These are phyloP conservation scores for Trachymyrmex cornetzi DNA, from an alignment of 1,140 invertebrate species.

Conservation along the genomic window DNA sequence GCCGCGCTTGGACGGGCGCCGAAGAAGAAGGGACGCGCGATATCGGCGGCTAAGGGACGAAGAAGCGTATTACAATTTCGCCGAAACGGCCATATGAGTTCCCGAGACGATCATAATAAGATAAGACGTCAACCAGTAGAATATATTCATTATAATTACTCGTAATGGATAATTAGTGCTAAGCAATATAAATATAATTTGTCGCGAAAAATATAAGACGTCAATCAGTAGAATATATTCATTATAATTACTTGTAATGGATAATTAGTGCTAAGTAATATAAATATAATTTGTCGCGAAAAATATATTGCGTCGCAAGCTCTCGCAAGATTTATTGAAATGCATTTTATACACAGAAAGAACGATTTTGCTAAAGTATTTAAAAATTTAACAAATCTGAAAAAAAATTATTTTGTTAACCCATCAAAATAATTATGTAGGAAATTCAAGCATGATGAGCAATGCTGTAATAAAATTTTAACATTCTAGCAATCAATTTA, in stretches of 20 bases:
- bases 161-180: background rate
- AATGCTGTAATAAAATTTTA: too few relatives aligned
- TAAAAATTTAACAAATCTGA: too few relatives aligned
- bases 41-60: constrained; percentile 46
- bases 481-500: too few relatives aligned
- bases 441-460: too few relatives aligned
- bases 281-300: background rate
- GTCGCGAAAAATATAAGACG: background rate
- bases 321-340: background rate
- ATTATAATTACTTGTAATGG: background rate
- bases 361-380: too few relatives aligned
- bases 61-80: constrained; percentile 42
- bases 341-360: background rate
- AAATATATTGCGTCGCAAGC: background rate
- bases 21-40: constrained; percentile 14
- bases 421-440: too few relatives aligned
- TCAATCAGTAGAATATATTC: too few relatives aligned
- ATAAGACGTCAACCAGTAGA: background rate
- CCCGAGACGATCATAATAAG: background rate
- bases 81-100: constrained; percentile 37
- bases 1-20: constrained; percentile 38
- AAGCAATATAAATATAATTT: too few relatives aligned
- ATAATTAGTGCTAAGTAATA: background rate
- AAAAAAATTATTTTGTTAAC: too few relatives aligned
- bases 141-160: background rate